These are phyloP conservation scores for Peromyscus attwateri DNA, from an alignment of 2,797 vertebrate genomes.

Conservation along the genomic window DNA sequence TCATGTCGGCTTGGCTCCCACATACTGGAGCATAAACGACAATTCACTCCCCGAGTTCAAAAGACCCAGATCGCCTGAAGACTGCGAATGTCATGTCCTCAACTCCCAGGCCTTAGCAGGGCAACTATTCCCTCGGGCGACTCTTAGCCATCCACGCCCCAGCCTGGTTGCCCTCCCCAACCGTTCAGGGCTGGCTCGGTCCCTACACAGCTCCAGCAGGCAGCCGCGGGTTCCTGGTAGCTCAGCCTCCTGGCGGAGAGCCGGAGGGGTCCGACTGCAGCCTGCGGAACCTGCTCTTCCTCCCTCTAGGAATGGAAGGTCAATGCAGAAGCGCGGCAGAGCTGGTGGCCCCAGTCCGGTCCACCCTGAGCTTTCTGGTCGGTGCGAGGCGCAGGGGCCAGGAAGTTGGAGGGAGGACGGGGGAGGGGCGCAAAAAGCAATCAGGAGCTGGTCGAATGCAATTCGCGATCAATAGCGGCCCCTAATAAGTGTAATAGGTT, in stretches of 20 bases:
- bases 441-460: conserved; percentile 90
- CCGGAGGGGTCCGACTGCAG: background rate
- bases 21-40: background rate
- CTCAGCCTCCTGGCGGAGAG: background rate
- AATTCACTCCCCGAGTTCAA: too few relatives aligned
- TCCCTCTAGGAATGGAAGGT: background rate
- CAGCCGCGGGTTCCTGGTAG: background rate
- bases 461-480: conserved; percentile 91
- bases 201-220: background rate
- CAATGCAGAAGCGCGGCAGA: background rate
- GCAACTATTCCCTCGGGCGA: background rate
- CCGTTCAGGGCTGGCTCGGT: background rate
- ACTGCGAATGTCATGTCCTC: background rate
- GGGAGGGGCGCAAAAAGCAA: conserved; percentile 87
- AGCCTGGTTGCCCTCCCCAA: background rate
- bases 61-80: accelerated
- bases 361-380: background rate
- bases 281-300: too few relatives aligned
- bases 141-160: background rate
- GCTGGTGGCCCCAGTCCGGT: background rate
- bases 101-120: accelerated
- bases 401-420: conserved; percentile 48
- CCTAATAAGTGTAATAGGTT: conserved; percentile 96
- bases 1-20: accelerated
- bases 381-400: background rate